Evolutionary conservation across 2,113 vertebrate genomes (phyloP).

Genomic region (Microcebus murinus): DNA sequence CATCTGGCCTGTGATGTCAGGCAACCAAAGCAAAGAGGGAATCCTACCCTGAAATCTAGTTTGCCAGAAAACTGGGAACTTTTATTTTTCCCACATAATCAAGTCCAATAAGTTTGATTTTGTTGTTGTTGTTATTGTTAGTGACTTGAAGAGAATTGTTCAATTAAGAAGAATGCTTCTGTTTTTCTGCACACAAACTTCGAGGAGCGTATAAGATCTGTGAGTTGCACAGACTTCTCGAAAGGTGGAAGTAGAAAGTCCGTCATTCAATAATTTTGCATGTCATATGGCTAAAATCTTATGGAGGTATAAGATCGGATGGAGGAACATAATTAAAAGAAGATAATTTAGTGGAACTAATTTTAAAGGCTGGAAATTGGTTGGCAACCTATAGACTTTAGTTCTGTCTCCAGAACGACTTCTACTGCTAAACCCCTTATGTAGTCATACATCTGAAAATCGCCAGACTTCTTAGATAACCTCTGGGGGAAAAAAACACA

Average conservation of each 20-base stretch:
- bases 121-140: background rate
- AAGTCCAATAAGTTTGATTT: background rate
- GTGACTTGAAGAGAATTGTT: background rate
- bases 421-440: background rate
- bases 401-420: background rate
- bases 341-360: conserved; percentile 40
- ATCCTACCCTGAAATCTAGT: background rate
- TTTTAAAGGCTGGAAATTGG: background rate
- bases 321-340: conserved; percentile 12
- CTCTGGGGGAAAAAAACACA: background rate
- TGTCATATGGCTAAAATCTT: background rate
- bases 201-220: background rate
- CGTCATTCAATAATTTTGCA: background rate
- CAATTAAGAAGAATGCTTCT: background rate
- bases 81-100: background rate
- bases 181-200: background rate
- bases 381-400: background rate
- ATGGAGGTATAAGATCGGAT: background rate
- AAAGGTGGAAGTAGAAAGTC: background rate
- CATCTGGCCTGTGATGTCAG: background rate
- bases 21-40: background rate
- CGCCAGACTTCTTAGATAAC: background rate
- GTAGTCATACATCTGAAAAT: background rate
- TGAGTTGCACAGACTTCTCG: background rate
- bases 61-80: background rate